These are phyloP conservation scores for Seira ritae DNA, from an alignment of 2,888 invertebrate genomes.

Conservation along the genomic window DNA sequence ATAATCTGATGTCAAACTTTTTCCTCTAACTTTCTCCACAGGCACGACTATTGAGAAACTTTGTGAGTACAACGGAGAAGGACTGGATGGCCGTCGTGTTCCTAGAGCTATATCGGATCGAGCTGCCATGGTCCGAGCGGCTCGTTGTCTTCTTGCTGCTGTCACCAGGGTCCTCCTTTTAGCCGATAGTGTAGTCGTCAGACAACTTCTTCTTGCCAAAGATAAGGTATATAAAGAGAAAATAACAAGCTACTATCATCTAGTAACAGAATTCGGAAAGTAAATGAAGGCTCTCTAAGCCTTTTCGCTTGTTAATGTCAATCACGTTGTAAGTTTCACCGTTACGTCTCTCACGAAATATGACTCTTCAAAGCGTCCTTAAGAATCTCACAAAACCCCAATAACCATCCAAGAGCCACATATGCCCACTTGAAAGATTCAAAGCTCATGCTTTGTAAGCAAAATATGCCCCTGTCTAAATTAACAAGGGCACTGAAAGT, in stretches of 20 bases:
- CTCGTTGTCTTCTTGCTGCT: constrained; percentile 88
- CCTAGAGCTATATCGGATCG: constrained; percentile 79
- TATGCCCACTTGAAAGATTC: no score
- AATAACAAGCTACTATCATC: neutral
- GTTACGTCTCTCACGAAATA: no score
- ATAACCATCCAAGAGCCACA: no score
- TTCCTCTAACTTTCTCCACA: constrained; percentile 76
- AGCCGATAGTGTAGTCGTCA: constrained; percentile 98
- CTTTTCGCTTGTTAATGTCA: no score
- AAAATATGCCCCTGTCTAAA: no score
- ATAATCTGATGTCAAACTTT: constrained; percentile 17
- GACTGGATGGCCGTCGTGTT: constrained; percentile 69
- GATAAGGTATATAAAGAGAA: constrained; percentile 85
- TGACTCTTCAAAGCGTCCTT: no score
- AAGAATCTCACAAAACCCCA: no score
- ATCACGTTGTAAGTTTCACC: no score
- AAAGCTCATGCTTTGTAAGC: no score
- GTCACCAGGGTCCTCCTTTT: constrained; percentile 96
- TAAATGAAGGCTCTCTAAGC: neutral
- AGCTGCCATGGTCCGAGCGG: constrained; percentile 90
- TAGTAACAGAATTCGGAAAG: neutral
- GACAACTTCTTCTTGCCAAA: constrained; percentile 95
- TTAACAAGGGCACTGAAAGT: no score
- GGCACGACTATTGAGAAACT: constrained; percentile 94
- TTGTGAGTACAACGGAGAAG: constrained; percentile 80